These are phyloP conservation scores for Drosophila hydei DNA, from an alignment of 1,140 invertebrate genomes.

Conservation along the genomic window DNA sequence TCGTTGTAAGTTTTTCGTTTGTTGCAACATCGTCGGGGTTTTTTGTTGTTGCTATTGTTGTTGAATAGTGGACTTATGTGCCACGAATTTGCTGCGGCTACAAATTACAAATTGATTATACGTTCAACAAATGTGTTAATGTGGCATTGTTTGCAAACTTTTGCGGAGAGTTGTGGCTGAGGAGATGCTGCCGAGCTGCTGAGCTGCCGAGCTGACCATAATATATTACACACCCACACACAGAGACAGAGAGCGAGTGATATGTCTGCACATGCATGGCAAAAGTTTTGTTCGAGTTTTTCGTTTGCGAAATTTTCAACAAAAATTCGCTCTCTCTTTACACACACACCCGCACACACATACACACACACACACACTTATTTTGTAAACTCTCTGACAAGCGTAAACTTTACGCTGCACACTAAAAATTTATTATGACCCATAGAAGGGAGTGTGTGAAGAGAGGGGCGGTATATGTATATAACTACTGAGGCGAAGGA, in stretches of 20 bases:
- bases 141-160: slow-evolving; percentile 80
- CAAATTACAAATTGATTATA: slow-evolving; percentile 83
- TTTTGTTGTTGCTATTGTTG: neutral
- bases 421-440: slow-evolving; percentile 71
- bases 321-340: slow-evolving; percentile 23
- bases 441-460: neutral
- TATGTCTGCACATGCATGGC: slow-evolving; percentile 65
- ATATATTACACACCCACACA: slow-evolving; percentile 70
- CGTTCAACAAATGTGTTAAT: slow-evolving; percentile 83
- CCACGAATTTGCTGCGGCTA: slow-evolving; percentile 79
- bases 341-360: too few species aligned
- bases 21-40: slow-evolving; percentile 21
- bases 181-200: slow-evolving; percentile 29
- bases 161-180: slow-evolving; percentile 46
- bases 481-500: too few species aligned
- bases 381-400: slow-evolving; percentile 73
- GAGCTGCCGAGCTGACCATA: slow-evolving; percentile 63
- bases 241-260: slow-evolving; percentile 51
- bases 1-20: slow-evolving; percentile 24
- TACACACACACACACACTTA: too few species aligned
- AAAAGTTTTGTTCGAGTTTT: slow-evolving; percentile 63
- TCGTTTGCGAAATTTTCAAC: slow-evolving; percentile 64
- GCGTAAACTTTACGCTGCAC: slow-evolving; percentile 65
- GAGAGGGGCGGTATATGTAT: neutral
- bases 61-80: slow-evolving; percentile 62